Evolutionary conservation across 2,888 invertebrate genomes (phyloP), one percentile per base, ranked within the genome.

Genomic region (Mactromeris polynyma): DNA sequence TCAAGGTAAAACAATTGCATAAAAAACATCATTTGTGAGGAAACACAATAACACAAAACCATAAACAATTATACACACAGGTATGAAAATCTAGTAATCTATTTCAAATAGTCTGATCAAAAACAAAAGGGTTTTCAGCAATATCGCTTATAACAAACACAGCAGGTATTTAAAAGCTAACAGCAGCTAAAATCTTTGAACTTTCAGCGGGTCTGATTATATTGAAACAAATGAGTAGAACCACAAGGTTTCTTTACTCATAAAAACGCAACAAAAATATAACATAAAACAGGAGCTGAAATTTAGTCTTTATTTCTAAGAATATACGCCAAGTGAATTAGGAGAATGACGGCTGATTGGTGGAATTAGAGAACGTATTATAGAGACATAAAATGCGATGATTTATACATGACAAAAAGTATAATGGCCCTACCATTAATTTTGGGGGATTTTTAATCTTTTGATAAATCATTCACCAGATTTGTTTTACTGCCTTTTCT

Each of bases 261-360:
- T 86, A 83, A 89, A 89, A 86, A 42, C 58, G 54, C 73, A 69
- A 69, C 86, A 89, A 86, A 89, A 89, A 89, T 58, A 81, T 84
- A 86, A 73, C 58, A 81, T 86, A 69, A 89, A 84, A 83, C 89
- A 86, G 84, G 77, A 58, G 73, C 51, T 79, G 89, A 83, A 86
- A 86, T 83, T 79, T 58, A 64, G 83, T 81, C 81, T 88, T 83
- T 83, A 83, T 83, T 73, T 83, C 69, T 31, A 51, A 42, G 38
- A 78, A 85, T 85, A 85, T 85, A 78, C 77, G 85, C 85, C 85
- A 85, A 78, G 11, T 1, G 77, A 54, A 85, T 85, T 79, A 85
- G 7, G 40, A 54, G 36, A 42, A 51, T 85, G 79, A 85, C 19
- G 79, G 79, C 36, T 85, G 58, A 79, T 42, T 85, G 85, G 51